Evolutionary conservation across 2,797 vertebrate genomes (phyloP).

Genomic region (Neomorphus geoffroyi): DNA sequence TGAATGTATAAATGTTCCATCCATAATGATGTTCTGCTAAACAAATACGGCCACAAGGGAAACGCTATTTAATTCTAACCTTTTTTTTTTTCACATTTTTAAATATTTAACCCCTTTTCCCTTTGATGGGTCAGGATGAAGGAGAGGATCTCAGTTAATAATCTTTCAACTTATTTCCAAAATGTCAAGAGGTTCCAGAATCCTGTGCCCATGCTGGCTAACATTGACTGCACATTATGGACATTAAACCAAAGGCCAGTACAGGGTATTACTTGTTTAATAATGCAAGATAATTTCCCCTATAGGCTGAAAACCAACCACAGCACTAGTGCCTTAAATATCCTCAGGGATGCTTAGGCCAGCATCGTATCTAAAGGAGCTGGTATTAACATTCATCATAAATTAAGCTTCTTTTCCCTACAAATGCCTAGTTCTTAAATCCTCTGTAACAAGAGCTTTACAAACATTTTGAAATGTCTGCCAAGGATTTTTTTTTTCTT

Average conservation of each 20-base stretch:
- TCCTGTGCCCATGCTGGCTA: background rate
- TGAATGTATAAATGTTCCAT: background rate
- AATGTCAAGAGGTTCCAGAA: background rate
- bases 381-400: conserved; percentile 41
- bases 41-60: background rate
- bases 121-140: background rate
- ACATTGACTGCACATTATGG: background rate
- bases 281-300: conserved; percentile 10
- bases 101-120: background rate
- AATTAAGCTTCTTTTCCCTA: conserved; percentile 52
- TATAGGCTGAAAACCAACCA: conserved; percentile 10
- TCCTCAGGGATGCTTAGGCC: conserved; percentile 23
- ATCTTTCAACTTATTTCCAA: background rate
- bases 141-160: background rate
- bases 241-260: background rate
- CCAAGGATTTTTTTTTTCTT: background rate
- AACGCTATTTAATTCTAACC: background rate
- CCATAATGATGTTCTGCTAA: background rate
- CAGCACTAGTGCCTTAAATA: conserved; percentile 6
- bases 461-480: conserved; percentile 14
- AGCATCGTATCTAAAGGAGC: background rate
- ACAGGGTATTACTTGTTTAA: conserved; percentile 22
- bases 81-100: background rate
- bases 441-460: conserved; percentile 18
- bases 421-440: background rate